Evolutionary conservation across 2,888 invertebrate genomes (phyloP).

Genomic region (Syrphus vitripennis): DNA sequence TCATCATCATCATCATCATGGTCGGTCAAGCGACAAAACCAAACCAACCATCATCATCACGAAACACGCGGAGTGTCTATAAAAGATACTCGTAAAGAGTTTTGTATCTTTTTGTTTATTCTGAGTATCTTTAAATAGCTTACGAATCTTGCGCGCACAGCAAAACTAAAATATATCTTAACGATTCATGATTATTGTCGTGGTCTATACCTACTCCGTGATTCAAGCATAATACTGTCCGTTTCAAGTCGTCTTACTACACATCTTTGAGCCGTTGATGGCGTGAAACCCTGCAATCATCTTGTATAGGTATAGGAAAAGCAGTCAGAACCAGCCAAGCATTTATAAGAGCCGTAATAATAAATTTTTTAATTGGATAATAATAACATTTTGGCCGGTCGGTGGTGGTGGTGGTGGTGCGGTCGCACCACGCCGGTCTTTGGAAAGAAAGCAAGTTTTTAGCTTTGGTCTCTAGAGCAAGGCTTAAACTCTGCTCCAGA

Average conservation of each 20-base stretch:
- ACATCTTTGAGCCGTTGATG: slow-evolving; percentile 45
- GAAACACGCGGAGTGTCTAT: slow-evolving; percentile 25
- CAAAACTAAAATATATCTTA: slow-evolving; percentile 24
- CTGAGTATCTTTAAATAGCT: slow-evolving; percentile 5
- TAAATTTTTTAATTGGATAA: slow-evolving; percentile 71
- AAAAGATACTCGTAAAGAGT: slow-evolving; percentile 46
- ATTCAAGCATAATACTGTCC: background rate
- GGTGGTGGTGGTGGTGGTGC: background rate
- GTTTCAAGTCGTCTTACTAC: background rate
- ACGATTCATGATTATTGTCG: slow-evolving; percentile 64
- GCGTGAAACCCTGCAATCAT: slow-evolving; percentile 69
- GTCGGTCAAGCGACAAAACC: slow-evolving; percentile 59
- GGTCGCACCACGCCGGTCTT: background rate
- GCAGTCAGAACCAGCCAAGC: slow-evolving; percentile 54
- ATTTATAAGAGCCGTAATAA: slow-evolving; percentile 59
- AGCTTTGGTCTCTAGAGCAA: background rate
- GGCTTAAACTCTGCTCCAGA: slow-evolving; percentile 45
- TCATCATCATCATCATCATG: slow-evolving; percentile 14
- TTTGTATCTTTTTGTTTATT: slow-evolving; percentile 43
- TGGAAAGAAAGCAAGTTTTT: slow-evolving; percentile 19
- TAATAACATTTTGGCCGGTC: slow-evolving; percentile 57
- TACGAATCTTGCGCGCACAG: background rate
- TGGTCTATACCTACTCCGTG: background rate
- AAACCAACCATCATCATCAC: slow-evolving; percentile 38
- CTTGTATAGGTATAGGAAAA: slow-evolving; percentile 23